These are phyloP conservation scores for Pogonophryne albipinna DNA, from an alignment of 2,797 vertebrate species.

Conservation along the genomic window DNA sequence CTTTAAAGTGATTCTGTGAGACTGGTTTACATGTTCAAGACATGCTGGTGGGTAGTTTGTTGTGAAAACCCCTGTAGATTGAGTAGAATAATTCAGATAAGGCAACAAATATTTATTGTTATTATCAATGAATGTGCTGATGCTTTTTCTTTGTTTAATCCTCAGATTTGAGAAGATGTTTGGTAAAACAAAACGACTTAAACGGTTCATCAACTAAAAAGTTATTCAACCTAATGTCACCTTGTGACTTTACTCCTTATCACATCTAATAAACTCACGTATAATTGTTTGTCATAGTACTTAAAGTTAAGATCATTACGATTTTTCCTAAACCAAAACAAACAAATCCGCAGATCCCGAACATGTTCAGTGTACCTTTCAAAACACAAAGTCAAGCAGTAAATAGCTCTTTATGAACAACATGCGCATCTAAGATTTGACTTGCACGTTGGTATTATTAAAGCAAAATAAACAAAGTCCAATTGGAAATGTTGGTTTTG, in stretches of 20 bases:
- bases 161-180: background rate
- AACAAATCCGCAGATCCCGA: background rate
- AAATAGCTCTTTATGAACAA: background rate
- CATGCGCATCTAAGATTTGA: background rate
- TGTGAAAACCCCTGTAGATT: slow-evolving; percentile 4
- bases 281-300: background rate
- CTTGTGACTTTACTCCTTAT: background rate
- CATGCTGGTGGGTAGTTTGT: background rate
- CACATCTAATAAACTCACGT: background rate
- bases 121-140: background rate
- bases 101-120: background rate
- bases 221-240: background rate
- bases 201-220: too few species aligned
- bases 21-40: background rate
- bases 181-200: background rate
- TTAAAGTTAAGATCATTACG: too few species aligned
- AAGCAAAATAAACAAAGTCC: background rate
- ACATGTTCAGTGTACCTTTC: background rate
- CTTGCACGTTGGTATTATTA: background rate
- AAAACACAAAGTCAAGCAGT: background rate
- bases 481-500: background rate
- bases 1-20: slow-evolving; percentile 44
- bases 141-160: background rate
- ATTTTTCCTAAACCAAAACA: too few species aligned
- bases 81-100: background rate